These are phyloP conservation scores for Cosmia pyralina DNA, from an alignment of 2,888 invertebrate species.

Conservation along the genomic window DNA sequence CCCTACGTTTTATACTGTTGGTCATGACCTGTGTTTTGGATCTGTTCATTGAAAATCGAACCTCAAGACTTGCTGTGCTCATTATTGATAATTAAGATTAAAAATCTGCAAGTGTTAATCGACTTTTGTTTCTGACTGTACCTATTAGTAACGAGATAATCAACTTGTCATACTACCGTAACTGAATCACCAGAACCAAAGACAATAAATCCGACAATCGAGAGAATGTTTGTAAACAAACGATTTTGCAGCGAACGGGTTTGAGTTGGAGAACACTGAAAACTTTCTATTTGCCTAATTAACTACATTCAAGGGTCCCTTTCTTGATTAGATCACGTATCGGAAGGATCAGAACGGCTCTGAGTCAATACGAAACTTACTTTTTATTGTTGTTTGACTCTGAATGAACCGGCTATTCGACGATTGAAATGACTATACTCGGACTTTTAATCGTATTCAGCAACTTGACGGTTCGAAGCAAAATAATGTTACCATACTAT, in stretches of 20 bases:
- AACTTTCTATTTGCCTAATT: slow-evolving; percentile 87
- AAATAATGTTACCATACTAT: not conserved
- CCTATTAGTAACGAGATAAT: not conserved
- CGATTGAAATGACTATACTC: slow-evolving; percentile 56
- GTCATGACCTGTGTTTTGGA: too few relatives aligned
- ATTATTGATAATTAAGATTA: too few relatives aligned
- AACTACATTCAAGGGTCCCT: slow-evolving; percentile 84
- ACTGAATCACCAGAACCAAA: slow-evolving; percentile 31
- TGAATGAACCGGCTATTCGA: slow-evolving; percentile 72
- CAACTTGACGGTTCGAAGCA: not conserved
- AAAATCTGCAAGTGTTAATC: too few relatives aligned
- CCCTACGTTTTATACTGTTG: too few relatives aligned
- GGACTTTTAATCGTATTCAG: not conserved
- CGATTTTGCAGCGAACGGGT: slow-evolving; percentile 72
- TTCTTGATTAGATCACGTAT: slow-evolving; percentile 87
- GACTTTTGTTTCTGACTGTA: too few relatives aligned
- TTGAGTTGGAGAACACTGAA: slow-evolving; percentile 67
- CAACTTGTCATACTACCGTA: slow-evolving; percentile 3
- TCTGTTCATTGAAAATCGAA: too few relatives aligned
- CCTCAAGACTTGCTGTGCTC: too few relatives aligned
- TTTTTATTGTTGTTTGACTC: slow-evolving; percentile 81
- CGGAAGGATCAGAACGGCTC: slow-evolving; percentile 82
- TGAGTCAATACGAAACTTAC: slow-evolving; percentile 81
- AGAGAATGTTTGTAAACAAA: slow-evolving; percentile 75
- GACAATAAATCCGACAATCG: slow-evolving; percentile 57